Base-by-base conservation (phyloP, 2,888 invertebrate species). In the Drosophila diplacantha region DNA sequence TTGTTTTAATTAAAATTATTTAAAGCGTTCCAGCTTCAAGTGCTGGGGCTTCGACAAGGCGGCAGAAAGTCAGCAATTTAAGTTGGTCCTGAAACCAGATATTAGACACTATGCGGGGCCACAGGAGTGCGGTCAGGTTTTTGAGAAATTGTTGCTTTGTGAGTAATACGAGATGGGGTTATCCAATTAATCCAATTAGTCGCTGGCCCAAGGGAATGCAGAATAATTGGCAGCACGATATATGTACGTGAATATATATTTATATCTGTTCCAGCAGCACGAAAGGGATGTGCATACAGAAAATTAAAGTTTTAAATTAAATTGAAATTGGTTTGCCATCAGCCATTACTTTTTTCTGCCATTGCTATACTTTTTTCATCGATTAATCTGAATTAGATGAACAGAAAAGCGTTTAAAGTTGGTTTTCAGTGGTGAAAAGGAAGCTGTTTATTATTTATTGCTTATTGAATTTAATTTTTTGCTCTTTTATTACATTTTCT, bases 1-100 rank as follows among this genome's bases (percentile, higher is more conserved):
- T 83, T 83, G 80, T 65, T 79, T 79, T 79, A 79, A 79, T 79
- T 79, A 83, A 79, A 72, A 35, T 78, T 71, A 78, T 74, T 50
- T 55, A 34, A 64, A 60, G 49, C 64, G 66, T 51, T 80, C 56
- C 59, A 64, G 65, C 60, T 32, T 58, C 39, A 81, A 71, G 58
- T 64, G 73, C 64, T 37, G 64, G 51, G 50, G 73, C 70, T 49
- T 26, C 32, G 35, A 50, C 64, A 53, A 37, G 66, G 54, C 47
- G 54, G 22, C 44, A 31, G 38, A 32, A 34, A 43, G 12, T 6
- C 20, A 6, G 14, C 32, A 61, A 31, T 50, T 61, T 24, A 50
- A 64, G 24, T 49, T 11, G 12, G 26, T 18, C 29, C n/a, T 18
- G 26, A 38, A 47, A 35, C 29, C 26, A 24, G 29, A 35, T 46